A percentile compares a stretch with the other conserved stretches of the same genome.
Conservation (phyloP, 2,797 vertebrate genomes). For the Petrocephalus sullivani region DNA sequence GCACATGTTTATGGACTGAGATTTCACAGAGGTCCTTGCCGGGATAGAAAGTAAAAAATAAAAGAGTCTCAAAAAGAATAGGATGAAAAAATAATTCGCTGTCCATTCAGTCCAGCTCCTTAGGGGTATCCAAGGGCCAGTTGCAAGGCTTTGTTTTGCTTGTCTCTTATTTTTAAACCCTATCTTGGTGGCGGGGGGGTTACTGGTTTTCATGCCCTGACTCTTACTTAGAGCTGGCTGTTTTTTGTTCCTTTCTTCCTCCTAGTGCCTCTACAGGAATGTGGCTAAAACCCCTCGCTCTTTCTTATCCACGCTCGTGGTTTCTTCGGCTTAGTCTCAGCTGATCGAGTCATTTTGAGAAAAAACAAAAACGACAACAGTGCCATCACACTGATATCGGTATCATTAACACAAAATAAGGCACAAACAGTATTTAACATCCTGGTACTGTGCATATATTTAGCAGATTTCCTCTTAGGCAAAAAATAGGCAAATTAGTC, state of each 20-base stretch:
- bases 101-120: constrained; percentile 33
- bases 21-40: constrained; percentile 55
- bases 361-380: background rate
- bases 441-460: background rate
- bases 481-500: constrained; percentile 8
- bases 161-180: background rate
- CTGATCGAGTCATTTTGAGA: background rate
- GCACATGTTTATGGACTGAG: constrained; percentile 72
- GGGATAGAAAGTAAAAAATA: constrained; percentile 36
- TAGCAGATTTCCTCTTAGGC: background rate
- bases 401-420: background rate
- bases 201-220: constrained; percentile 27
- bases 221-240: constrained; percentile 22
- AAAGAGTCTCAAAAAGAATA: constrained; percentile 51
- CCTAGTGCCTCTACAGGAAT: background rate
- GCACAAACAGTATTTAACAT: background rate
- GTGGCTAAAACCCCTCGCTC: background rate
- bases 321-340: background rate
- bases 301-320: no score
- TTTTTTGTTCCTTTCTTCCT: background rate
- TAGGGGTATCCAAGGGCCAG: constrained; percentile 29
- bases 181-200: background rate
- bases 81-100: constrained; percentile 39
- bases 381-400: background rate
- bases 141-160: constrained; percentile 26